phyloP scores from a whole-genome alignment of 2,797 vertebrate genomes.

The Melanotaenia boesemani region DNA sequence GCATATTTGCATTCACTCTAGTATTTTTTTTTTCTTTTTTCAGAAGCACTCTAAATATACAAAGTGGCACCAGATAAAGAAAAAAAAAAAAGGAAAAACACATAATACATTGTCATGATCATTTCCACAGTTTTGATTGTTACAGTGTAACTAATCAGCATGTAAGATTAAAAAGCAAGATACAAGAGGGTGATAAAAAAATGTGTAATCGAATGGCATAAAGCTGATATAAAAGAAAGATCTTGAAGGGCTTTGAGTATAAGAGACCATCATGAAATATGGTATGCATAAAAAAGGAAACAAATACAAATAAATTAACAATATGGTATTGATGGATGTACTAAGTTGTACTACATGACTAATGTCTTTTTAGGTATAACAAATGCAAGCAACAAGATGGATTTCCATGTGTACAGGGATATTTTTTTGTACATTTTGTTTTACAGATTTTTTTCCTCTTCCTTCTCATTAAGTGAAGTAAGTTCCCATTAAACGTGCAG shows the following conservation, averaged over 20 bases:
- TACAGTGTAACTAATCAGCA: slow-evolving; percentile 47
- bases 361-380: slow-evolving; percentile 83
- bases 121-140: slow-evolving; percentile 60
- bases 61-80: slow-evolving; percentile 92
- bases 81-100: slow-evolving; percentile 71
- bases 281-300: slow-evolving; percentile 27
- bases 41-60: slow-evolving; percentile 96
- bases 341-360: slow-evolving; percentile 82
- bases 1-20: slow-evolving; percentile 99
- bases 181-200: slow-evolving; percentile 82
- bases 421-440: slow-evolving; percentile 79
- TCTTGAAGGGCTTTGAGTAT: slow-evolving; percentile 24
- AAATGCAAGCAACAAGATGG: slow-evolving; percentile 89
- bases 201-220: slow-evolving; percentile 70
- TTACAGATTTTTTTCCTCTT: slow-evolving; percentile 75
- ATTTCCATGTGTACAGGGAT: slow-evolving; percentile 87
- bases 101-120: slow-evolving; percentile 70
- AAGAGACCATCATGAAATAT: slow-evolving; percentile 35
- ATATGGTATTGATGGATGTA: slow-evolving; percentile 60
- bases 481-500: slow-evolving; percentile 96
- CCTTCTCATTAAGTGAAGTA: slow-evolving; percentile 87
- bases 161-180: slow-evolving; percentile 67
- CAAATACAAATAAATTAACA: slow-evolving; percentile 20
- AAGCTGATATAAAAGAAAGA: slow-evolving; percentile 55
- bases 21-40: slow-evolving; percentile 76